Evolutionary conservation across 2,888 invertebrate genomes (phyloP).

Genomic region (Beris morrisii): DNA sequence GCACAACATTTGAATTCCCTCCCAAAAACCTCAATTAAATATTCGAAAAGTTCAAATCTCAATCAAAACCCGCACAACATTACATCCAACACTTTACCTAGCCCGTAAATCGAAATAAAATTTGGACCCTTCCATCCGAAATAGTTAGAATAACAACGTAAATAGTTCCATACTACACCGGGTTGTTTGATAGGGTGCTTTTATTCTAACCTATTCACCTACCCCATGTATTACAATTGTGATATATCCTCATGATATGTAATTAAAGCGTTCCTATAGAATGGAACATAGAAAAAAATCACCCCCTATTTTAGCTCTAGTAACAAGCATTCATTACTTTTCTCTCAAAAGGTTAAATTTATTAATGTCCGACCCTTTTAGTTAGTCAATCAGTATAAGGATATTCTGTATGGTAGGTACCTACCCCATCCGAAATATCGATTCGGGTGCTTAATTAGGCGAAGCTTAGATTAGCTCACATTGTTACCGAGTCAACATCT

Average conservation of each 20-base stretch:
- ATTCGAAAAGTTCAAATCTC: conserved; percentile 24
- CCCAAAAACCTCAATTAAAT: conserved; percentile 22
- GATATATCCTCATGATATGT: too few relatives aligned
- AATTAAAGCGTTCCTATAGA: too few relatives aligned
- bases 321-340: conserved; percentile 27
- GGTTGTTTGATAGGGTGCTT: too few relatives aligned
- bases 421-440: conserved; percentile 17
- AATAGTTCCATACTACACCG: too few relatives aligned
- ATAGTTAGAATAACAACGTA: too few relatives aligned
- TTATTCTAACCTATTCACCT: too few relatives aligned
- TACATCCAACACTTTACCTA: too few relatives aligned
- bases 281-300: too few relatives aligned
- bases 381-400: conserved; percentile 31
- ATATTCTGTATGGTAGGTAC: neutral
- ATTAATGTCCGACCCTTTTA: conserved; percentile 31
- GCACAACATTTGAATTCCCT: conserved; percentile 8
- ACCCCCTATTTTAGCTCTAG: neutral
- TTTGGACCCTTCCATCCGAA: too few relatives aligned
- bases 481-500: conserved; percentile 31
- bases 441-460: conserved; percentile 30
- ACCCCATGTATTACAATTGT: too few relatives aligned
- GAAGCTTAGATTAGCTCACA: conserved; percentile 28
- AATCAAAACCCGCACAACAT: conserved; percentile 18
- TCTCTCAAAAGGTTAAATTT: conserved; percentile 28
- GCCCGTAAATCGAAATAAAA: too few relatives aligned